phyloP scores from a whole-genome alignment of 2,888 invertebrate species.

The Dryobotodes eremita region DNA sequence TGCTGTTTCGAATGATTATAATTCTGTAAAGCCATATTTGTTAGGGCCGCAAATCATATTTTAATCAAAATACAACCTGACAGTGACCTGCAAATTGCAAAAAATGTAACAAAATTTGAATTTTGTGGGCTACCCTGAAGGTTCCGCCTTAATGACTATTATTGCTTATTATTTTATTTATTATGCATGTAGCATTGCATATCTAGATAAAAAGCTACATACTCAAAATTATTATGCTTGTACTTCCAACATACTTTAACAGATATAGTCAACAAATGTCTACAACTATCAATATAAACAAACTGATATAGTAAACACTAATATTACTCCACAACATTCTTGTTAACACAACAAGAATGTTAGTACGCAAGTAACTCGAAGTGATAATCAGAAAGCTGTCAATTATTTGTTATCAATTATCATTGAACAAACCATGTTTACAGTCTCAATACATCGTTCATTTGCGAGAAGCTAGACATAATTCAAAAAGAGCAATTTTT shows the following conservation, averaged over 20 bases:
- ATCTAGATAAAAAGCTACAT: neutral
- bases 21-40: too few species aligned
- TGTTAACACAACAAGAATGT: neutral
- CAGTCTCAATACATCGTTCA: neutral
- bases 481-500: too few species aligned
- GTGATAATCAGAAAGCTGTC: conserved; percentile 9
- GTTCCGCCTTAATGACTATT: too few species aligned
- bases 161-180: neutral
- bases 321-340: conserved; percentile 7
- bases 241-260: neutral
- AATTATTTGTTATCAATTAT: conserved; percentile 16
- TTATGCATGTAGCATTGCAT: neutral
- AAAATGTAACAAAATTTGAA: too few species aligned
- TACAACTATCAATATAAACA: conserved; percentile 11
- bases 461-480: too few species aligned
- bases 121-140: too few species aligned
- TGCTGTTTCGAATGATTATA: too few species aligned
- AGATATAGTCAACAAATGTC: neutral
- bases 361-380: neutral
- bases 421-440: neutral
- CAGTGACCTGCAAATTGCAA: too few species aligned
- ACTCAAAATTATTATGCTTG: neutral
- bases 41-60: too few species aligned
- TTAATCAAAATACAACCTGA: too few species aligned
- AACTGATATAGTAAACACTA: conserved; percentile 29